Evolutionary conservation across 2,888 invertebrate genomes (phyloP), one percentile per base, ranked within the genome.

Genomic region (Pecten maximus): DNA sequence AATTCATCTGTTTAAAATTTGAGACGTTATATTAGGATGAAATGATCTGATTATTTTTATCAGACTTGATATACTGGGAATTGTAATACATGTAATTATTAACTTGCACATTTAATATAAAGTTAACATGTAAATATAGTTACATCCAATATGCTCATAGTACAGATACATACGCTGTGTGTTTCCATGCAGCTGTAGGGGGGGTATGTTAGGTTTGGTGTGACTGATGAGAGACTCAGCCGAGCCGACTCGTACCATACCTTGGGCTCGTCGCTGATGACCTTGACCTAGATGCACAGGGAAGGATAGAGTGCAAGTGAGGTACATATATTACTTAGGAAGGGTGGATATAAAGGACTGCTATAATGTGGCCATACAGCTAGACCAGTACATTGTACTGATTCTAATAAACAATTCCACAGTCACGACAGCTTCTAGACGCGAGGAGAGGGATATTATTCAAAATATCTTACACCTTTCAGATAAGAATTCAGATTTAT

Each of bases 181-280:
- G 35, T 92, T 89, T 54, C 90, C 91, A 91, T 92, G 88, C 89
- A 87, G 39, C 39, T 89, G 91, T 48, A 91, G 88, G 8, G 87
- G 90, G 48, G 90, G 89, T 28, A 89, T 39, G 4, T 92, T 92
- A 92, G 93, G 93, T 92, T 93, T 93, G 87, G 93, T 93, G 88
- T 92, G 92, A 92, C 93, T 94, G 39, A 94, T 92, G 19, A 94
- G 92, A 10, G 94, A 94, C 89, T 95, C 94, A 48, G 94, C 94
- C 19, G 94, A 95, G 23, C 94, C 94, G 16, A 93, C 93, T 23
- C 94, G 92, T 10, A 92, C 93, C 88, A 93, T 54, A 74, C 90
- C 89, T 40, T 88, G 93, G 91, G 87, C 92, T 48, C 87, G 93
- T 92, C 60, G 48, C 50, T 48, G 88, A 3, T 88, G 88, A 39